Evolutionary conservation across 2,113 vertebrate species (phyloP).

Genomic region (Apus apus): DNA sequence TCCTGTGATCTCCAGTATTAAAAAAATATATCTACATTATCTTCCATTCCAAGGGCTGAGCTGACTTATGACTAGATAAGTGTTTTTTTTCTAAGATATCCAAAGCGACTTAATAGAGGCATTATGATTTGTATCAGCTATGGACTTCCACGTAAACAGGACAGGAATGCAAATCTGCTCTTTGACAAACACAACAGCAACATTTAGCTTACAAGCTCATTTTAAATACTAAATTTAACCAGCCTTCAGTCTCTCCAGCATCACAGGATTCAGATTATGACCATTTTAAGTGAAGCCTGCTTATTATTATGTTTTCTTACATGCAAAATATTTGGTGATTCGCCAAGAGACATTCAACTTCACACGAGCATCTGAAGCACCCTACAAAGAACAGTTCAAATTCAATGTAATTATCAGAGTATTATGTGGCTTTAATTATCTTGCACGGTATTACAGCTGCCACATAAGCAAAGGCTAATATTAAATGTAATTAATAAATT

Average conservation of each 20-base stretch:
- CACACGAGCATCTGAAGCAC: slow-evolving; percentile 35
- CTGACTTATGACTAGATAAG: background rate
- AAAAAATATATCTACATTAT: background rate
- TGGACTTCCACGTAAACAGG: background rate
- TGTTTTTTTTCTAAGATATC: background rate
- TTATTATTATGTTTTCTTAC: slow-evolving; percentile 64
- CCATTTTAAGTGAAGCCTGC: background rate
- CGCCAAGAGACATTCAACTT: slow-evolving; percentile 43
- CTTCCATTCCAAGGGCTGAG: background rate
- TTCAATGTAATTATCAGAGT: slow-evolving; percentile 48
- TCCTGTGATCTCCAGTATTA: background rate
- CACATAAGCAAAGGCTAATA: slow-evolving; percentile 1
- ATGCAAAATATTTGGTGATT: slow-evolving; percentile 27
- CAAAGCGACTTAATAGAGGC: background rate
- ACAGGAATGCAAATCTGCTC: background rate
- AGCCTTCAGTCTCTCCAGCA: background rate
- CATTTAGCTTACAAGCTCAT: background rate
- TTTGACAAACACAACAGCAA: background rate
- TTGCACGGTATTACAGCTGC: background rate
- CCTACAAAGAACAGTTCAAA: slow-evolving; percentile 32
- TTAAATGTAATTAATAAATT: slow-evolving; percentile 33
- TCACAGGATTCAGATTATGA: background rate
- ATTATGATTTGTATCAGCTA: background rate
- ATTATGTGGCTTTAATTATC: slow-evolving; percentile 11
- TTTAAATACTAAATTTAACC: background rate